Percentiles rank a stretch among this genome's conserved stretches.
Evolutionary conservation across 2,888 invertebrate genomes (phyloP).

Genomic region (Cetonia aurata): DNA sequence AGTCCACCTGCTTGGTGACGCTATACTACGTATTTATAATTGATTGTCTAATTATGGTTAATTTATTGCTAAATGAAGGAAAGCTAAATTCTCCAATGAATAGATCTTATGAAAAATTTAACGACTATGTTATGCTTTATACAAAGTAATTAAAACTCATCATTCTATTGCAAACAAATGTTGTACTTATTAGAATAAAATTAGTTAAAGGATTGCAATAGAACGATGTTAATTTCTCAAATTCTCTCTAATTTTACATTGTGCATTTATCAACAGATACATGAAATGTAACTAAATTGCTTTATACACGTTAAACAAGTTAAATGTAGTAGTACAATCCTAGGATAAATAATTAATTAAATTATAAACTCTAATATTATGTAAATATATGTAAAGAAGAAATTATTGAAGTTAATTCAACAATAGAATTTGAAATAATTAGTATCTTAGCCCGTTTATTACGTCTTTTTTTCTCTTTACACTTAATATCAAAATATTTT

Average conservation of each 20-base stretch:
- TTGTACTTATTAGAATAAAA: no score
- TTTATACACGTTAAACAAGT: not conserved
- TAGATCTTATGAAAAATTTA: no score
- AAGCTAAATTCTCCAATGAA: no score
- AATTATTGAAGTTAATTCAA: not conserved
- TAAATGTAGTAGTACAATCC: constrained; percentile 35
- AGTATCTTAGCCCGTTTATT: not conserved
- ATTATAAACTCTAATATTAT: not conserved
- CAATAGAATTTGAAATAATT: not conserved
- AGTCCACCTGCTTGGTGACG: not conserved
- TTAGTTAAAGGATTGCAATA: no score
- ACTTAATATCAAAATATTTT: constrained; percentile 36
- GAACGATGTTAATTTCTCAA: not conserved
- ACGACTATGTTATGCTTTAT: no score
- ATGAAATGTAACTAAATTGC: not conserved
- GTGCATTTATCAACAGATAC: not conserved
- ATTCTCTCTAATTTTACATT: not conserved
- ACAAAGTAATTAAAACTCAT: no score
- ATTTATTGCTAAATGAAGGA: no score
- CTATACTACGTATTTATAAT: not conserved
- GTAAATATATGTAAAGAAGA: not conserved
- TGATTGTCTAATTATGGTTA: not conserved
- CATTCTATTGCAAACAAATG: no score
- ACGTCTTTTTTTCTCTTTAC: constrained; percentile 11
- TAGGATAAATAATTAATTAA: constrained; percentile 23